Evolutionary conservation across 2,113 vertebrate genomes (phyloP).

Genomic region (Petrocephalus zakoni): DNA sequence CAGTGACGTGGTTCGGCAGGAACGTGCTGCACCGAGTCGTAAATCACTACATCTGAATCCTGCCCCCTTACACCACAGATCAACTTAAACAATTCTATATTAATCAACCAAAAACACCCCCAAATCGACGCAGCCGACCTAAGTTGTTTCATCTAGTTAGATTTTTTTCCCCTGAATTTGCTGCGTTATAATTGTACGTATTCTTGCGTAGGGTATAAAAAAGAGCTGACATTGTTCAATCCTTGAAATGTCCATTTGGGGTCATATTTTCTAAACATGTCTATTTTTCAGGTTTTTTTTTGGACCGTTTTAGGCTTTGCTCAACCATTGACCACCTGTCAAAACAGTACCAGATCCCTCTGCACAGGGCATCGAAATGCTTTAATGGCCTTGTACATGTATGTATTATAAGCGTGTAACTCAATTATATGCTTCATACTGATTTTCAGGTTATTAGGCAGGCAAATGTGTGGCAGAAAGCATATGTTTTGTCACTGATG

Average conservation of each 20-base stretch:
- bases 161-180: neutral
- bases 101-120: neutral
- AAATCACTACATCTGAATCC: conserved; percentile 71
- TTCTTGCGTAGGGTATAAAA: too few species aligned
- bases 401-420: neutral
- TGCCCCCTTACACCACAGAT: neutral
- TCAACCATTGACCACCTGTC: neutral
- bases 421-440: neutral
- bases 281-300: neutral
- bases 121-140: neutral
- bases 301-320: neutral
- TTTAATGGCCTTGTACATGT: neutral
- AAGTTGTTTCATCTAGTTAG: neutral
- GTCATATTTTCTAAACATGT: neutral
- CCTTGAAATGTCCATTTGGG: neutral
- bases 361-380: neutral
- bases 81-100: neutral
- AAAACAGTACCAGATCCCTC: neutral
- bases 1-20: conserved; percentile 49
- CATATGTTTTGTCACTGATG: neutral
- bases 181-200: neutral
- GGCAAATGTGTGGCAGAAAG: neutral
- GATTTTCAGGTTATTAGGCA: neutral
- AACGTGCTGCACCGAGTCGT: conserved; percentile 57
- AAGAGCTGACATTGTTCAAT: neutral